Evolutionary conservation across 2,113 vertebrate genomes (phyloP), one percentile per base, ranked within the genome.

Genomic region (Cygnus atratus): DNA sequence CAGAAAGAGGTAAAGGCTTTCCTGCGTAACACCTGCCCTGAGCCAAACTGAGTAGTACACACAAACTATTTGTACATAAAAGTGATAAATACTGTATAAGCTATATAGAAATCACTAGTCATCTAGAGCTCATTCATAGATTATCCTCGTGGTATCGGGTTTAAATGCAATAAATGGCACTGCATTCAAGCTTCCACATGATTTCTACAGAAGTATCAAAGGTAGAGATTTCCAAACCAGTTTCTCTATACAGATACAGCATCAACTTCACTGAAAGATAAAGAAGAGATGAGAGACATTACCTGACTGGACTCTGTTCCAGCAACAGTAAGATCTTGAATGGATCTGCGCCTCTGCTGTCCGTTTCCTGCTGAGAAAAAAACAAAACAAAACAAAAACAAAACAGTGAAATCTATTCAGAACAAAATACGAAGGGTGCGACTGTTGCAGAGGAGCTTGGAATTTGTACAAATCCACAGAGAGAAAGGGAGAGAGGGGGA

Each of bases 261-360:
- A 84, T 16, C n/a, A 83, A 61, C 83, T 95, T 71, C 67, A 95
- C 35, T 57, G 91, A 89, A 92, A 93, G 39, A 71, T 35, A 95
- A 82, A 91, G 68, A 80, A 70, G 57, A 76, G 63, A 91, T 5
- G 22, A 88, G 75, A 87, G 52, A 48, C 55, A 73, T 98, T 99
- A 99, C 99, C 99, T 99, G 99, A 98, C 97, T 98, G 96, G 99
- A 98, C 92, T 99, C 99, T 80, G 98, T 98, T 96, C 98, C 98
- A 96, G 99, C 97, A 92, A 98, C 98, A 66, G 98, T 98, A 83
- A 99, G 98, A 92, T 99, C 99, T 98, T 99, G 99, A 87, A 99
- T 98, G 74, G 99, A 99, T 95, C 99, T 99, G 67, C 99, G 99
- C 97, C 99, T 99, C 98, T 99, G 99, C 76, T 99, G 97, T 80